A percentile compares a stretch with the other conserved stretches of the same genome.
Conservation (phyloP, 2,888 invertebrate species). For the Yponomeuta malinellus region DNA sequence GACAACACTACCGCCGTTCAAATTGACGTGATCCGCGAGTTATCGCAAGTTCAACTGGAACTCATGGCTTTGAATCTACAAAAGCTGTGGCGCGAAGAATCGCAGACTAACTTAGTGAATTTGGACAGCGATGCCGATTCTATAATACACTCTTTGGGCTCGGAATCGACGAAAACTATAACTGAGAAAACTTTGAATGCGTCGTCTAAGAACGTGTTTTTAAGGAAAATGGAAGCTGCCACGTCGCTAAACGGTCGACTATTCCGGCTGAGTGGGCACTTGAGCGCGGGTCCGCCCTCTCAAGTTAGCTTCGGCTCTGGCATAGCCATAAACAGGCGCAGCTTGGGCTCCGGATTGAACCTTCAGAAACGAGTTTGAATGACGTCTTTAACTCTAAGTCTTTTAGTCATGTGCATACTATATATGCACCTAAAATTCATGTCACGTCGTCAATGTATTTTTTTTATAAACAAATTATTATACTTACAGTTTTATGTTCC, state of each 20-base stretch:
- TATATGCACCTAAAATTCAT: neutral
- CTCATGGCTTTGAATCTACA: slow-evolving; percentile 78
- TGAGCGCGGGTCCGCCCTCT: slow-evolving; percentile 44
- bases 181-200: slow-evolving; percentile 56
- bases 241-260: slow-evolving; percentile 57
- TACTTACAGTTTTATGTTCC: too few species aligned
- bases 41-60: slow-evolving; percentile 78
- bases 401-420: neutral
- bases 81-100: slow-evolving; percentile 70
- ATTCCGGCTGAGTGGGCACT: slow-evolving; percentile 53
- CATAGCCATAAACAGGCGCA: neutral
- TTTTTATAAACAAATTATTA: neutral
- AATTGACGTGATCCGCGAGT: slow-evolving; percentile 74
- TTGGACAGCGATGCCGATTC: slow-evolving; percentile 56
- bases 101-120: slow-evolving; percentile 57
- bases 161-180: slow-evolving; percentile 58
- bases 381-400: neutral
- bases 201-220: slow-evolving; percentile 54
- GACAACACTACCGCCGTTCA: slow-evolving; percentile 70
- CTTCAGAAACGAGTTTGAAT: neutral
- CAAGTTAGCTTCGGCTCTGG: slow-evolving; percentile 42
- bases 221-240: slow-evolving; percentile 66
- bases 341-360: neutral
- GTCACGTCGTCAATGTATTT: neutral
- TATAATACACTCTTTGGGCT: slow-evolving; percentile 55